Evolutionary conservation across 2,113 vertebrate genomes (phyloP).

Genomic region (Orycteropus afer): DNA sequence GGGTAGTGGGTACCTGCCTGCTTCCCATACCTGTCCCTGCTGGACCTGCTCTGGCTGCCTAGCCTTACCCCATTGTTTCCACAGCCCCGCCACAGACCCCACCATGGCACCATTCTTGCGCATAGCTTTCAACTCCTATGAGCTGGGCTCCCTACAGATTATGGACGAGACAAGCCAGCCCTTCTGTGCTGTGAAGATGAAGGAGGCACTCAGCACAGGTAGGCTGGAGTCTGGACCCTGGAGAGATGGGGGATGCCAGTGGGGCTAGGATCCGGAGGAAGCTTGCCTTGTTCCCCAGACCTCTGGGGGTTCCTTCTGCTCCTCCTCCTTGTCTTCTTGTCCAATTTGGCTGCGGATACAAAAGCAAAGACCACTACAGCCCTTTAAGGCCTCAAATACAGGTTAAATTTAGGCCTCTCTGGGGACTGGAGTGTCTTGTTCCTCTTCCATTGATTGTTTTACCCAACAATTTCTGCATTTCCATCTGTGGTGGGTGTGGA

Average conservation of each 20-base stretch:
- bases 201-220: conserved; percentile 96
- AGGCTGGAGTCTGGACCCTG: neutral
- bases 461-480: neutral
- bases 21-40: neutral
- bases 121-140: conserved; percentile 95
- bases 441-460: neutral
- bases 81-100: neutral
- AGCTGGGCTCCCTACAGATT: conserved; percentile 90
- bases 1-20: neutral
- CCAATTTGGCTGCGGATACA: neutral
- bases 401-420: neutral
- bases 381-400: neutral
- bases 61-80: neutral
- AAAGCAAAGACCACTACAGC: neutral
- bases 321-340: neutral
- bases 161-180: conserved; percentile 85
- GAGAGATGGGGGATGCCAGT: neutral
- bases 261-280: neutral
- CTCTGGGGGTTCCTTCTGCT: neutral
- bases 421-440: neutral
- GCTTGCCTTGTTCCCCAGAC: neutral
- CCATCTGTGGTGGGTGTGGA: neutral
- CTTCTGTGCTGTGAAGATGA: conserved; percentile 97
- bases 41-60: neutral
- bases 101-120: conserved; percentile 96